Evolutionary conservation across 2,888 invertebrate species (phyloP), one percentile per base, ranked within the genome.

Genomic region (Choreutis nemorana): DNA sequence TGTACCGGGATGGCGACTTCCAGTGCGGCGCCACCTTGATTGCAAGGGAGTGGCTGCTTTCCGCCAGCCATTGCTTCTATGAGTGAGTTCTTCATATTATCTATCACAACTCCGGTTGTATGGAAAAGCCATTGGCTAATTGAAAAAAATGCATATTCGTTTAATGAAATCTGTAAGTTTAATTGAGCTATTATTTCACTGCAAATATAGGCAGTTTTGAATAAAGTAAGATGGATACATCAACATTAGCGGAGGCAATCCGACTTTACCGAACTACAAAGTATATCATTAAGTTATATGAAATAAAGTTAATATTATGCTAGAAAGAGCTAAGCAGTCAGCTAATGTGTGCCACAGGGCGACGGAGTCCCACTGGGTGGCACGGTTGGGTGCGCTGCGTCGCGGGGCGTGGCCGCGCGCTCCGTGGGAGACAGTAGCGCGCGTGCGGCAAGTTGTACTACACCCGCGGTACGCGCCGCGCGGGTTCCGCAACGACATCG

Each of bases 1-100:
- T 91, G 12, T 91, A 91, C 67, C 87, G 89, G 50, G 90, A 91
- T 66, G 91, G 91, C 0, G 89, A 90, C 66, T 90, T 90, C 75
- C 90, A 90, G 65, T 91, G 91, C 56, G 90, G 90, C 11, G 91
- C 86, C 11, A 89, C 90, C 2, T 81, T 91, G 25, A 80, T 91
- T 39, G 81, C 84, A 8, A 78, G 83, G 32, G 78, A 81, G 46
- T 91, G 90, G 90, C 81, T 91, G 28, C 73, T 91, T 4, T 90
- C 90, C 1, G 90, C 91, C 24, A 90, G 89, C 21, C 91, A 91
- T 58, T 91, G 91, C 50, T 91, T 90, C 55, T 89, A 87, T 56
- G 86, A 86, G 90, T 90, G 56, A 83, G 83, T 78, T 37, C 28
- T 4, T 8, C 4, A 6, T 18, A 6, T 8, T 18, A 5, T 6